Base-by-base conservation (phyloP, 1,140 invertebrate species). In the Phocides pigmalion region DNA sequence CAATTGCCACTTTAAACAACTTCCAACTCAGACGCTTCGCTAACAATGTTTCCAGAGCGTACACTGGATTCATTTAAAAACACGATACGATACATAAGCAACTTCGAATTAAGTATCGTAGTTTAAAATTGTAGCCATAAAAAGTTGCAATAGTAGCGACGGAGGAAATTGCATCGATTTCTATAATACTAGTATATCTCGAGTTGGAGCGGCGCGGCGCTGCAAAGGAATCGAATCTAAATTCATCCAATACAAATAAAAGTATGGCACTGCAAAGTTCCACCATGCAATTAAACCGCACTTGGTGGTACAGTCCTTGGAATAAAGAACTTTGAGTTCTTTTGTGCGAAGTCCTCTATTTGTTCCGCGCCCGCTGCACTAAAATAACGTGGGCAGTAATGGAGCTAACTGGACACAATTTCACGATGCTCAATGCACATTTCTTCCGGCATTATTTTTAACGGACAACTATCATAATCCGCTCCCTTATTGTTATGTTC, bases 251-350 rank as follows among this genome's bases (percentile, higher is more conserved):
- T 74, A 70, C 70, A 79, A 84, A 87, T 81, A 81, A 76, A 81
- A 80, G 69, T 78, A 70, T 67, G 54, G 56, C 77, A 79, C 66
- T 74, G 78, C 75, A 68, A 84, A 84, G 76, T 83, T 82, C 79
- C 68, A 79, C 75, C 72, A 73, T 80, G 83, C 83, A 90, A 90
- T 86, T 90, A 90, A 89, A 89, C 78, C 83, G 74, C 84, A 87
- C 79, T 87, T 84, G 83, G 77, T 76, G 74, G 76, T 83, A 83
- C 80, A 87, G 81, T 87, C 76, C 78, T 83, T 82, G 74, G 81
- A 87, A 87, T 89, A 89, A 90, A 88, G 81, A 83, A 85, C 75
- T 85, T 81, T 84, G 77, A 83, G 82, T 72, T 69, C 79, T 85
- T 78, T 88, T 84, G 77, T 78, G 81, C 76, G 61, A 65, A 70